phyloP scores from a whole-genome alignment of 2,113 vertebrate species.

The Austrofundulus limnaeus region DNA sequence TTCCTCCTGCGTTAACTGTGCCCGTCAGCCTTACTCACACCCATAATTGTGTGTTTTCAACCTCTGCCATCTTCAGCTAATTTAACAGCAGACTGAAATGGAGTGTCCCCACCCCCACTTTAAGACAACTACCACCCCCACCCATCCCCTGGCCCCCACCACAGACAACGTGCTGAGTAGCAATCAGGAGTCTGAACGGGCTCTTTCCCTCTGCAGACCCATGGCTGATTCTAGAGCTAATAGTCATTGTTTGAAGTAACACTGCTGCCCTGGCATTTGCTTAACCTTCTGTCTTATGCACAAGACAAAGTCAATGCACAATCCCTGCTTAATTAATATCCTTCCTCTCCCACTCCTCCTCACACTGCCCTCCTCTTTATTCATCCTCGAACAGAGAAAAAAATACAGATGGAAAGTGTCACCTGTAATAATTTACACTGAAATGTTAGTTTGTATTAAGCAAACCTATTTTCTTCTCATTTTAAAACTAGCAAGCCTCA shows the following conservation, averaged over 20 bases:
- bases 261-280: conserved; percentile 97
- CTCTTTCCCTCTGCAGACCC: conserved; percentile 96
- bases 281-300: conserved; percentile 99
- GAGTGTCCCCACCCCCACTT: conserved; percentile 71
- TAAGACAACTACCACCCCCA: background rate
- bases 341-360: conserved; percentile 18
- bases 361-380: background rate
- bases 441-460: conserved; percentile 16
- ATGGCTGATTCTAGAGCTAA: conserved; percentile 98
- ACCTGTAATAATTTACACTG: conserved; percentile 15
- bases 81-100: conserved; percentile 91
- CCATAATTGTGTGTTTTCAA: conserved; percentile 88
- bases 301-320: conserved; percentile 95
- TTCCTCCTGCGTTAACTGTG: conserved; percentile 58
- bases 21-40: conserved; percentile 73
- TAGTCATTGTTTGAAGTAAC: conserved; percentile 99
- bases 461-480: conserved; percentile 1
- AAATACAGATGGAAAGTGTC: conserved; percentile 16
- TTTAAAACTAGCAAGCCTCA: background rate
- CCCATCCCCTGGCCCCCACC: conserved; percentile 4
- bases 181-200: conserved; percentile 89
- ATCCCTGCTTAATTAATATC: conserved; percentile 99
- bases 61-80: conserved; percentile 83
- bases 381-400: conserved; percentile 16
- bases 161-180: conserved; percentile 76